Evolutionary conservation across 2,888 invertebrate genomes (phyloP).

Genomic region (Aspidiotus rigidus): DNA sequence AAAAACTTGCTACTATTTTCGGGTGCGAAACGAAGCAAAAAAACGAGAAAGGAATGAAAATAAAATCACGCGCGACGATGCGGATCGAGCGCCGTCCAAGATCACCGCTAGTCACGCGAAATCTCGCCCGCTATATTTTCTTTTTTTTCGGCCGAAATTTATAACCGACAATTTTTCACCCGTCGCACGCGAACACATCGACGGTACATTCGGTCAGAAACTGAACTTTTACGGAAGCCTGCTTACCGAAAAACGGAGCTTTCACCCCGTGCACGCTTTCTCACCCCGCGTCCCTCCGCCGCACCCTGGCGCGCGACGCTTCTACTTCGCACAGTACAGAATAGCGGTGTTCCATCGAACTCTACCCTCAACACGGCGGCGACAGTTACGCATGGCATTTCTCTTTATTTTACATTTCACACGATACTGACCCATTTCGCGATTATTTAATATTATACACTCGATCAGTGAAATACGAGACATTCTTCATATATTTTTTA

Average conservation of each 20-base stretch:
- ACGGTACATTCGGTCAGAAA: constrained; percentile 17
- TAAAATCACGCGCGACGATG: no score
- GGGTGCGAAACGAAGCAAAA: no score
- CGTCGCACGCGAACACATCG: constrained; percentile 18
- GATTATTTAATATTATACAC: neutral
- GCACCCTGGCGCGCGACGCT: constrained; percentile 6
- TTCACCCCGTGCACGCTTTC: constrained; percentile 14
- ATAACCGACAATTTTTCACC: constrained; percentile 18
- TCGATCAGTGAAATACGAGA: neutral
- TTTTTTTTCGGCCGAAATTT: constrained; percentile 11
- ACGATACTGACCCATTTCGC: constrained; percentile 28
- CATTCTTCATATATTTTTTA: neutral
- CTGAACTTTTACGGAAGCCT: constrained; percentile 27
- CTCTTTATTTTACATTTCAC: constrained; percentile 8
- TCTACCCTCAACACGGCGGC: constrained; percentile 24
- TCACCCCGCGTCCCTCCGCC: neutral
- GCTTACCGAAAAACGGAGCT: constrained; percentile 14
- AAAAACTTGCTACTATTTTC: no score
- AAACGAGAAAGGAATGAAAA: no score
- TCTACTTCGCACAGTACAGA: neutral
- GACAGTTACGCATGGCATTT: constrained; percentile 31
- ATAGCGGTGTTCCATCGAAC: constrained; percentile 13
- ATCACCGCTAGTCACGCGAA: constrained; percentile 29
- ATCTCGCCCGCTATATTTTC: constrained; percentile 15
- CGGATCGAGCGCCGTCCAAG: no score